phyloP scores from a whole-genome alignment of 2,888 invertebrate species.

The Dynastes maya region DNA sequence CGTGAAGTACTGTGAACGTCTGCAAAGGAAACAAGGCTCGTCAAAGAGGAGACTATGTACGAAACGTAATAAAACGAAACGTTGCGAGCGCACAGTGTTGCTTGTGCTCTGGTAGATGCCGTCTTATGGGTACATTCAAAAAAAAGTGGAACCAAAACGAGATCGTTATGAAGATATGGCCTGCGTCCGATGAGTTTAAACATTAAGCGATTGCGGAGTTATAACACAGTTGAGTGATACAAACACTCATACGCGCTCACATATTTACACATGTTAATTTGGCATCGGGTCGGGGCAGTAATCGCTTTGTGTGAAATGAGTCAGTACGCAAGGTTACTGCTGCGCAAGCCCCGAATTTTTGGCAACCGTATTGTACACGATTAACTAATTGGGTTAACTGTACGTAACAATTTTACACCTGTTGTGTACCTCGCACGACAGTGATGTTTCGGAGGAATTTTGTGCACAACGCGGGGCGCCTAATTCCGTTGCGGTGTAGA shows the following conservation, averaged over 20 bases:
- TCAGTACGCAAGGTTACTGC: conserved; percentile 48
- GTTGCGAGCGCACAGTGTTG: conserved; percentile 15
- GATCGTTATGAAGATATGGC: conserved; percentile 12
- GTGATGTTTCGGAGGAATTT: conserved; percentile 6
- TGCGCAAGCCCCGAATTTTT: conserved; percentile 52
- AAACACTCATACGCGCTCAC: conserved; percentile 7
- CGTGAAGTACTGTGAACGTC: conserved; percentile 18
- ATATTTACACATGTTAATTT: conserved; percentile 34
- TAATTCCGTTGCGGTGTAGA: too few species aligned
- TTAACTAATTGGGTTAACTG: conserved; percentile 55
- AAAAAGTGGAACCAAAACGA: not conserved
- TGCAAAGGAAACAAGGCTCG: conserved; percentile 35
- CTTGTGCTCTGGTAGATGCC: not conserved
- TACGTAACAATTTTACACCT: conserved; percentile 53
- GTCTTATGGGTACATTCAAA: not conserved
- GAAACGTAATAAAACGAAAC: conserved; percentile 37
- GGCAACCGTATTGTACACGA: conserved; percentile 50
- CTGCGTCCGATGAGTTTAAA: conserved; percentile 24
- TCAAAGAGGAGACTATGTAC: conserved; percentile 34
- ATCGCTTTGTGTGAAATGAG: conserved; percentile 40
- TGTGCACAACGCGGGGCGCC: not conserved
- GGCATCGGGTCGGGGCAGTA: conserved; percentile 34
- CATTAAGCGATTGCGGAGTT: conserved; percentile 34
- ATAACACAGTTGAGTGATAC: conserved; percentile 43
- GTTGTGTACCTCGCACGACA: conserved; percentile 45